These are phyloP conservation scores for Protomyctophum bolini DNA, from an alignment of 2,113 vertebrate genomes.

Conservation along the genomic window DNA sequence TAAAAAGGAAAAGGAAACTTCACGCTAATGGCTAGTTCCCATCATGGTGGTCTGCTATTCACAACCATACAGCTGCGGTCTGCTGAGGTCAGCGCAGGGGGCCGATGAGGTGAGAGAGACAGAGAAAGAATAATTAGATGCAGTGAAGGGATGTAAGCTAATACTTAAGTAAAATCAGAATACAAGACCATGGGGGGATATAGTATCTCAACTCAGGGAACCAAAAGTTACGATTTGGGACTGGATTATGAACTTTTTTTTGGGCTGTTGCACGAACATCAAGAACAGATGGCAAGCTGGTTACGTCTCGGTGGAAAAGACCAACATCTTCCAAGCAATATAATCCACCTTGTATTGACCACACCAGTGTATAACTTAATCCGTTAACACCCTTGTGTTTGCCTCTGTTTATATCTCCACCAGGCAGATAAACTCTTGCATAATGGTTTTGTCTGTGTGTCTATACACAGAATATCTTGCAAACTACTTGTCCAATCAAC, in stretches of 20 bases:
- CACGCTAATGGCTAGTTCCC: slow-evolving; percentile 82
- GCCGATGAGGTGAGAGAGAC: slow-evolving; percentile 11
- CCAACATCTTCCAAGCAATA: no score
- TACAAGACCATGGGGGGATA: background rate
- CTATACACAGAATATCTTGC: no score
- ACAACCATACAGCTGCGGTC: slow-evolving; percentile 46
- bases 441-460: no score
- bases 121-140: slow-evolving; percentile 13
- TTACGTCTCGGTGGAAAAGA: no score
- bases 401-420: no score
- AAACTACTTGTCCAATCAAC: no score
- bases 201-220: background rate
- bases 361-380: no score
- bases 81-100: slow-evolving; percentile 30
- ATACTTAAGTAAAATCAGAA: background rate
- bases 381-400: no score
- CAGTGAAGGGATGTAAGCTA: slow-evolving; percentile 14
- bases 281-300: background rate
- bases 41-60: slow-evolving; percentile 73
- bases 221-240: background rate
- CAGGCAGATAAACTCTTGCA: no score
- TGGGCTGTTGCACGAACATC: background rate
- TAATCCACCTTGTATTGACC: no score
- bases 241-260: background rate
- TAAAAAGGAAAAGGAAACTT: slow-evolving; percentile 87